phyloP scores from a whole-genome alignment of 2,797 vertebrate species.

The Microctenopoma lineatum region DNA sequence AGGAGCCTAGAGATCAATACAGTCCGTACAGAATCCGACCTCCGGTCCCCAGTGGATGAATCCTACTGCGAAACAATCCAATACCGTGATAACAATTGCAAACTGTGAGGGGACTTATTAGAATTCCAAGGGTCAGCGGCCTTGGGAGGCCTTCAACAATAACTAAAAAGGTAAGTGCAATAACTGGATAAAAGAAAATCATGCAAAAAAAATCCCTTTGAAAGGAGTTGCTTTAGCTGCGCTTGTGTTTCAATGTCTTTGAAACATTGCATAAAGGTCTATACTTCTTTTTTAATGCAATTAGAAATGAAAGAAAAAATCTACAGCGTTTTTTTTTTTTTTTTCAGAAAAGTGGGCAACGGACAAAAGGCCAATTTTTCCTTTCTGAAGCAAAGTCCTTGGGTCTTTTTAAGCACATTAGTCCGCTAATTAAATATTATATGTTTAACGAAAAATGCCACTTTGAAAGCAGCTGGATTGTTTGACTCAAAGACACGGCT shows the following conservation, averaged over 20 bases:
- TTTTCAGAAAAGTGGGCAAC: conserved; percentile 72
- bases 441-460: conserved; percentile 75
- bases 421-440: conserved; percentile 82
- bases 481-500: conserved; percentile 72
- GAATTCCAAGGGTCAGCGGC: conserved; percentile 65
- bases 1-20: no score
- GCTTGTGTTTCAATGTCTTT: conserved; percentile 70
- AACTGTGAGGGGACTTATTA: conserved; percentile 38
- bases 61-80: background rate
- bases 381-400: conserved; percentile 77
- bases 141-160: conserved; percentile 66
- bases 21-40: no score
- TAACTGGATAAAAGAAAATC: conserved; percentile 56
- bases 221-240: conserved; percentile 56
- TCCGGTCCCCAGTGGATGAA: background rate
- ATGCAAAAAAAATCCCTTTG: conserved; percentile 40
- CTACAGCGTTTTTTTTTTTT: conserved; percentile 69
- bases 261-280: conserved; percentile 74
- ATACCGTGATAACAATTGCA: conserved; percentile 41
- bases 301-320: conserved; percentile 67
- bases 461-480: conserved; percentile 76
- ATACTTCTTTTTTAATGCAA: conserved; percentile 76
- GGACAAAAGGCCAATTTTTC: conserved; percentile 78
- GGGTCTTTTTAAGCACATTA: conserved; percentile 78
- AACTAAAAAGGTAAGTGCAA: conserved; percentile 66